A percentile compares a stretch with the other conserved stretches of the same genome.
phyloP scores from a whole-genome alignment of 2,888 invertebrate genomes.

The Cephus spinipes region DNA sequence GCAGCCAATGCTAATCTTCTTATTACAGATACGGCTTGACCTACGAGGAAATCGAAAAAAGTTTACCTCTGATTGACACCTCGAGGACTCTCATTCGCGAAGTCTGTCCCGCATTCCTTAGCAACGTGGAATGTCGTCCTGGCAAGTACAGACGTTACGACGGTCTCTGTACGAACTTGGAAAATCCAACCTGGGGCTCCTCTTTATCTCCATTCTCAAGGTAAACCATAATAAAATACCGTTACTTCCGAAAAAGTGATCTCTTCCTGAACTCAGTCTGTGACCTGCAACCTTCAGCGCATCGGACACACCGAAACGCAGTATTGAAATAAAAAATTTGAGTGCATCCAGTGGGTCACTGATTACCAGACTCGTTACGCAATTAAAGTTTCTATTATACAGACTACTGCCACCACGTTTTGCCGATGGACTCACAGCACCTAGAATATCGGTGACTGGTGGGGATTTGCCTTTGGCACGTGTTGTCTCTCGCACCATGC shows the following conservation, averaged over 20 bases:
- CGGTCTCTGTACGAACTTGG: conserved; percentile 89
- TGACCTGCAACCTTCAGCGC: background rate
- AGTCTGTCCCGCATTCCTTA: conserved; percentile 88
- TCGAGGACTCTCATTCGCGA: conserved; percentile 88
- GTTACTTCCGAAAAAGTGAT: background rate
- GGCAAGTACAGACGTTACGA: conserved; percentile 90
- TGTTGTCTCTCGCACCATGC: conserved; percentile 90
- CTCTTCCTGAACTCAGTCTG: background rate
- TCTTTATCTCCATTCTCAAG: conserved; percentile 87
- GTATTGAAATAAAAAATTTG: background rate
- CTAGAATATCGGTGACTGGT: conserved; percentile 83
- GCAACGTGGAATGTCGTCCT: conserved; percentile 88
- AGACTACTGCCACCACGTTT: conserved; percentile 84
- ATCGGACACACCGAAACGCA: background rate
- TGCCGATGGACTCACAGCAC: conserved; percentile 86
- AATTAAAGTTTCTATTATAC: conserved; percentile 26
- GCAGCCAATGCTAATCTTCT: background rate
- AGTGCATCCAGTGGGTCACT: background rate
- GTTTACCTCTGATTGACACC: conserved; percentile 87
- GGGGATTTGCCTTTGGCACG: conserved; percentile 83
- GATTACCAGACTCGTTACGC: background rate
- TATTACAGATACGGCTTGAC: conserved; percentile 81
- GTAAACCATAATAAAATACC: conserved; percentile 59
- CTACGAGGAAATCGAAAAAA: conserved; percentile 89
- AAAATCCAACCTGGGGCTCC: conserved; percentile 92